Evolutionary conservation across 2,113 vertebrate species (phyloP).

Genomic region (Synodontis membranacea): DNA sequence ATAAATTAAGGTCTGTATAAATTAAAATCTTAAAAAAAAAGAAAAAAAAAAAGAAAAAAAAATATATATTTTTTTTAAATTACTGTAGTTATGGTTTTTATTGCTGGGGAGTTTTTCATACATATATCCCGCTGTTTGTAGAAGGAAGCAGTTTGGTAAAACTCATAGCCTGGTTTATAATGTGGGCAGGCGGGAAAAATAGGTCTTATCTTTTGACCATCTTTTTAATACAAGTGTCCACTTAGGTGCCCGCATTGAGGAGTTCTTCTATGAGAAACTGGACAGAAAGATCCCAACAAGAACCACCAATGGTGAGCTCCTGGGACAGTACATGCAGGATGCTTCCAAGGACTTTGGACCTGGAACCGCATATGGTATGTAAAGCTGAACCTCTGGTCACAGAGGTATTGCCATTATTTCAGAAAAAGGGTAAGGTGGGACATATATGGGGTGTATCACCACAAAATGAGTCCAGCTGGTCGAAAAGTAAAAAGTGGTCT

Average conservation of each 20-base stretch:
- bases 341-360: slow-evolving; percentile 83
- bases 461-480: too few species aligned
- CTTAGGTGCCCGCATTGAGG: slow-evolving; percentile 80
- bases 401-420: not conserved
- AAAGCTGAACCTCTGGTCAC: not conserved
- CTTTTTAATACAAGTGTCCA: slow-evolving; percentile 40
- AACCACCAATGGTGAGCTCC: slow-evolving; percentile 76
- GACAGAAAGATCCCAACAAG: slow-evolving; percentile 83
- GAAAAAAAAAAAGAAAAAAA: too few species aligned
- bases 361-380: slow-evolving; percentile 75
- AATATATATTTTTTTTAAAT: not conserved
- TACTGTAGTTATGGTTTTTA: not conserved
- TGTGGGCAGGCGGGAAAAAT: too few species aligned
- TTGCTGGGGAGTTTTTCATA: not conserved
- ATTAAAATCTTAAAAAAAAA: too few species aligned
- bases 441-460: too few species aligned
- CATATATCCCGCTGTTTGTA: not conserved
- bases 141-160: not conserved
- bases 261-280: slow-evolving; percentile 88
- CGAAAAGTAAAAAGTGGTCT: too few species aligned
- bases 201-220: not conserved
- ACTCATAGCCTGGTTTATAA: not conserved
- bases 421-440: not conserved
- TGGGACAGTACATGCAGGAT: slow-evolving; percentile 81
- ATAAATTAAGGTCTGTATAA: not conserved